Percentiles rank a stretch among this genome's conserved stretches.
These are phyloP conservation scores for Trochalopteron elliotii DNA, from an alignment of 2,113 vertebrate species.

Conservation along the genomic window DNA sequence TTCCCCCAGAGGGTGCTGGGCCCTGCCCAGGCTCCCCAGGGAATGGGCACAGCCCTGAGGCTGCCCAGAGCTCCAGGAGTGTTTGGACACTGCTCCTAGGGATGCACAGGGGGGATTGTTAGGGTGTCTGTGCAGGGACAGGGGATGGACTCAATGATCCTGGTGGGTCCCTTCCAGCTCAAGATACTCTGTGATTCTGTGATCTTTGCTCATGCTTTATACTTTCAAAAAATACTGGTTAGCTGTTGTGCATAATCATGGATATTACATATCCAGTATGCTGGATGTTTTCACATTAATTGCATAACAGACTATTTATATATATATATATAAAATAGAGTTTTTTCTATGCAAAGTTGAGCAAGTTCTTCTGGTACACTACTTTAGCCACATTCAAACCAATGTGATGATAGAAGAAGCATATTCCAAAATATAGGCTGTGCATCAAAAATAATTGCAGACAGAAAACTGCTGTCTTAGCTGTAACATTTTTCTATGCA, in stretches of 20 bases:
- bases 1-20: background rate
- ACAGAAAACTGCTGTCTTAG: background rate
- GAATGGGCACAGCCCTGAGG: background rate
- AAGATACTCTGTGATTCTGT: background rate
- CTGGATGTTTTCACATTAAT: background rate
- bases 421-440: background rate
- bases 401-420: background rate
- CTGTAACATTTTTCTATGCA: background rate
- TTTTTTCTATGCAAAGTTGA: background rate
- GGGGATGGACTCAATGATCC: accelerated
- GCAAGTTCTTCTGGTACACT: background rate
- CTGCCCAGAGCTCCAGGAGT: background rate
- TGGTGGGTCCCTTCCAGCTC: background rate
- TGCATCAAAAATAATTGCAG: background rate
- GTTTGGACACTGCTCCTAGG: background rate
- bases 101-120: background rate
- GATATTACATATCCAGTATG: background rate
- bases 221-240: background rate
- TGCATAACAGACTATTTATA: background rate
- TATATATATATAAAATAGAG: background rate
- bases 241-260: background rate
- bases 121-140: background rate
- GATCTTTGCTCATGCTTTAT: background rate
- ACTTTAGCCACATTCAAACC: background rate
- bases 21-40: background rate